Base-by-base conservation (phyloP, 53 echinoderm and acorn worm species). In the Echinarachnius parma region DNA sequence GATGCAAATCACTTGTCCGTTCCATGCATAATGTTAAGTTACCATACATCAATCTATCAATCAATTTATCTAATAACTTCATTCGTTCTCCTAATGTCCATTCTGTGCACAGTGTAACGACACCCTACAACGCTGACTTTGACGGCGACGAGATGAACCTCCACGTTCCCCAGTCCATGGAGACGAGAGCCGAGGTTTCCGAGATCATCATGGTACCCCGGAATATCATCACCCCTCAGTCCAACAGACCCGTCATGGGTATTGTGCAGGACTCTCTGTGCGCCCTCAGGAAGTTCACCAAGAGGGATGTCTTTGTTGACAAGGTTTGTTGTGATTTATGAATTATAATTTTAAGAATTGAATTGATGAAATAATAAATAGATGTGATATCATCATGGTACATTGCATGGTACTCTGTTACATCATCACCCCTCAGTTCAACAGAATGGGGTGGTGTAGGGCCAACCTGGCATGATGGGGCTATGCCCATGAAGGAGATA, bases 71-170 rank as follows among this genome's bases (percentile, higher is more conserved):
- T 26, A 10, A 62, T 28, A 30, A 29, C 31, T 10, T 16, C 46
- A 45, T 45, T 11, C 46, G 10, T 11, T 45, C 46, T 11, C 16
- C 46, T 45, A n/a, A n/a, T n/a, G n/a, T n/a, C n/a, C 13, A 13
- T 31, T 32, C 8, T 25, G 27, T 28, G 14, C 15, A 59, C 64
- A 90, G 98, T 85, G 98, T 98, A 53, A 98, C 98, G 35, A 88
- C 98, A 15, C 98, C 98, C 1, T 98, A 98, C 91, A 98, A 98
- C 47, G 98, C 98, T n/a, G 98, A 98, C 69, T 98, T 98, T 86
- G 98, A 98, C 50, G 98, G 98, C 9, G 98, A 98, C 46, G 98
- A 98, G 62, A 98, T 98, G 98, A 98, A 98, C 76, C 91, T 96
- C 26, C 96, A 96, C 50, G 91, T 96, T 5, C 98, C 98, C 13